phyloP scores from a whole-genome alignment of 2,888 invertebrate genomes.

The Eupithecia subfuscata region DNA sequence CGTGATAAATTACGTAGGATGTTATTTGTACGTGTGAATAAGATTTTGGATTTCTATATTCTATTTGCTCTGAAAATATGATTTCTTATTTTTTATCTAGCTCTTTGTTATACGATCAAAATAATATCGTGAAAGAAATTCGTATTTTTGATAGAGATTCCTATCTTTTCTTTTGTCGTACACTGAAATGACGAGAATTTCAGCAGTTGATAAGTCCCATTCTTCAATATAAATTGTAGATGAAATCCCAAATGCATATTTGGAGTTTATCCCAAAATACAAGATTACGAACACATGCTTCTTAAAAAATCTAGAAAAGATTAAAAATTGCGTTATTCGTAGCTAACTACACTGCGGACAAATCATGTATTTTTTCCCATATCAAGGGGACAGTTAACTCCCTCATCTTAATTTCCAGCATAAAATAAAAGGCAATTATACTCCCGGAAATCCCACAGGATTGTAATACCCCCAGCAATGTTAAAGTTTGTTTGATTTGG shows the following conservation, averaged over 20 bases:
- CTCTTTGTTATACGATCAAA: not conserved
- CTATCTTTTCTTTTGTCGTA: not conserved
- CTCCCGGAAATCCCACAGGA: constrained; percentile 17
- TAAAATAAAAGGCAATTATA: not conserved
- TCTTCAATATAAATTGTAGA: not conserved
- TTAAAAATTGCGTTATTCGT: constrained; percentile 10
- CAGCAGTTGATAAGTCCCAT: not conserved
- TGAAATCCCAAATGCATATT: constrained; percentile 12
- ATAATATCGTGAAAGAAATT: not conserved
- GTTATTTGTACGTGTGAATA: constrained; percentile 21
- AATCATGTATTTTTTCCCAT: not conserved
- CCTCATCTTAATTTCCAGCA: not conserved
- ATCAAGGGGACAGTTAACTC: not conserved
- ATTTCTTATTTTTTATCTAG: constrained; percentile 1
- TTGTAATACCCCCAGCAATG: constrained; percentile 27
- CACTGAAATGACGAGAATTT: not conserved
- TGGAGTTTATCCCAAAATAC: constrained; percentile 7
- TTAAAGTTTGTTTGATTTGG: constrained; percentile 36
- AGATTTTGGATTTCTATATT: constrained; percentile 21
- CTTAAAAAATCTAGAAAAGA: constrained; percentile 20
- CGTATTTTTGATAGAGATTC: not conserved
- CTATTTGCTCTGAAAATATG: not conserved
- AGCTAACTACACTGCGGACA: constrained; percentile 10
- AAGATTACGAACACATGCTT: not conserved
- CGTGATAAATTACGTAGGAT: constrained; percentile 29